A percentile compares a stretch with the other conserved stretches of the same genome.
These are phyloP conservation scores for Bos javanicus DNA, from an alignment of 2,113 vertebrate species.

Conservation along the genomic window DNA sequence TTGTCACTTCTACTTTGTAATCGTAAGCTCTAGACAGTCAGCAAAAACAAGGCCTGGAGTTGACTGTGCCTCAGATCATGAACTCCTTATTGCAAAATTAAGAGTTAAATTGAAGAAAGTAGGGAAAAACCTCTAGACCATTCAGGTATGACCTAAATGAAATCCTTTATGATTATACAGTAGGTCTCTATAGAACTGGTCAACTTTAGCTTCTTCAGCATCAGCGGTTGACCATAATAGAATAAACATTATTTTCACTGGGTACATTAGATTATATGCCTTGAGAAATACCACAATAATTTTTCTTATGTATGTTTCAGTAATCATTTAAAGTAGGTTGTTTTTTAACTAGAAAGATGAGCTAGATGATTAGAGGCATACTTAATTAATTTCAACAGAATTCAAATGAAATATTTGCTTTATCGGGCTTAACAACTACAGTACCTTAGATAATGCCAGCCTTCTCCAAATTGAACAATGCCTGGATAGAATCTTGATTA, in stretches of 20 bases:
- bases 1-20: background rate
- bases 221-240: background rate
- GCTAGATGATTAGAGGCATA: background rate
- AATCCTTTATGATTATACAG: background rate
- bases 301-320: background rate
- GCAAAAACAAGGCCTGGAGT: background rate
- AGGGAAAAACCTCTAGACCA: background rate
- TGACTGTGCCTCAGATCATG: background rate
- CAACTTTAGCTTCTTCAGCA: background rate
- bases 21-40: background rate
- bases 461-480: background rate
- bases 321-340: conserved; percentile 1
- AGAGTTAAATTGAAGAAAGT: background rate
- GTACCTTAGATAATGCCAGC: background rate
- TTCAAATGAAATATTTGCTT: conserved; percentile 34
- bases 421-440: background rate
- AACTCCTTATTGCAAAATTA: background rate
- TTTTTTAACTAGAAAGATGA: background rate
- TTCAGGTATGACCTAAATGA: background rate
- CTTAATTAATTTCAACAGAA: conserved; percentile 29
- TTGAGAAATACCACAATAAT: background rate
- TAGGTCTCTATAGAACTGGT: background rate
- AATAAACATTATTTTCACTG: background rate
- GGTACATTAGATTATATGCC: background rate
- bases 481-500: background rate